Evolutionary conservation across 2,113 vertebrate genomes (phyloP).

Genomic region (Illadopsis cleaveri): DNA sequence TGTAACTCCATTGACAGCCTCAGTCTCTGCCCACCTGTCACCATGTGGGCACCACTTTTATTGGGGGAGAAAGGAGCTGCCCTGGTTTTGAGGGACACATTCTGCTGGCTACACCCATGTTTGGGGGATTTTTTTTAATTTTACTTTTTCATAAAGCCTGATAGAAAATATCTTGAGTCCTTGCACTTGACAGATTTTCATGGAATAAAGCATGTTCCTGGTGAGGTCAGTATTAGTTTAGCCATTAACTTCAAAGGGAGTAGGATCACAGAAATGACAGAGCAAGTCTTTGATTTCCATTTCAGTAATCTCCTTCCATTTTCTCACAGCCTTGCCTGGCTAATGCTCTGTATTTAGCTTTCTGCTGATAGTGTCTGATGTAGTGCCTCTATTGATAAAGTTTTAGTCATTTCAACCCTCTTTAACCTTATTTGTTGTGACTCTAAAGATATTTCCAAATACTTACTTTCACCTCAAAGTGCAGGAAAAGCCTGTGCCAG

Average conservation of each 20-base stretch:
- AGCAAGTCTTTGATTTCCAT: conserved; percentile 58
- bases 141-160: background rate
- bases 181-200: conserved; percentile 43
- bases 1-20: background rate
- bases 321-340: background rate
- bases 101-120: background rate
- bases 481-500: background rate
- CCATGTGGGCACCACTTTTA: background rate
- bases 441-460: background rate
- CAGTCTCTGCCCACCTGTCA: background rate
- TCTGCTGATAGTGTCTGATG: conserved; percentile 28
- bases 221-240: conserved; percentile 61
- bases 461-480: background rate
- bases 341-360: conserved; percentile 19
- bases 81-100: background rate
- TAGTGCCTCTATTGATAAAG: conserved; percentile 18
- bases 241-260: conserved; percentile 64
- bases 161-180: conserved; percentile 25
- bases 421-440: conserved; percentile 1
- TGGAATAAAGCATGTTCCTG: conserved; percentile 35
- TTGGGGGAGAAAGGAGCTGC: background rate
- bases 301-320: conserved; percentile 52
- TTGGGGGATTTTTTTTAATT: background rate
- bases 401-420: conserved; percentile 29
- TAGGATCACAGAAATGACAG: conserved; percentile 46